Base-by-base conservation (phyloP, 2,888 invertebrate genomes). In the Drosophila engyochracea region DNA sequence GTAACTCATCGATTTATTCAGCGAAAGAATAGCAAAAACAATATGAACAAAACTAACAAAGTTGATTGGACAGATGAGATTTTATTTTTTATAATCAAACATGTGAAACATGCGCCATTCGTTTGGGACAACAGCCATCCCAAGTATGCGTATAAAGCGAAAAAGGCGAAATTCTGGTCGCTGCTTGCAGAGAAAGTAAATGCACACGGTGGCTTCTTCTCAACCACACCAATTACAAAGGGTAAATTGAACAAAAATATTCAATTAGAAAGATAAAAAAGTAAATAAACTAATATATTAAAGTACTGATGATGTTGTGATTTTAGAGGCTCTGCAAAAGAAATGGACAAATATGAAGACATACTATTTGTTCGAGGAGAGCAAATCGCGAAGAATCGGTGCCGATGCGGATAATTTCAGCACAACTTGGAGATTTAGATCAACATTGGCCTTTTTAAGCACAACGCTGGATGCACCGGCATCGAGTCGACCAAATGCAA, bases 341-440 rank as follows among this genome's bases (percentile, higher is more conserved):
- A 79, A 79, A 51, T 79, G 79, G 79, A 79, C 79, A 10, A 79
- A 79, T 25, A 79, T 79, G 79, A 79, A 79, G 19, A 79, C 79
- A 7, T 79, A 79, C 19, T 79, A 79, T 41, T 57, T 81, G 35
- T 79, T 79, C 28, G 79, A 79, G n/a, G 79, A 79, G 16, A 81
- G 79, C 53, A 79, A 79, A 66, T 78, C 82, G 4, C 52, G 79
- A 10, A 60, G 74, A 14, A 54, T 81, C 19, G 74, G 68, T 7
- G 33, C 52, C 4, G 79, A 79, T n/a, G 39, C 74, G 0, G 69
- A 78, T 41, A 73, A 52, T 19, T 77, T 77, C 9, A 55, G 55
- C 16, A 79, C 82, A 30, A 81, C 82, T 28, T 79, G 79, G 79
- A 79, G 81, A 51, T 79, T 79, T 33, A 57, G 79, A 6, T 58